Percentiles rank a stretch among this genome's conserved stretches.
phyloP scores from a whole-genome alignment of 2,888 invertebrate genomes.

The Boloria euphrosyne region DNA sequence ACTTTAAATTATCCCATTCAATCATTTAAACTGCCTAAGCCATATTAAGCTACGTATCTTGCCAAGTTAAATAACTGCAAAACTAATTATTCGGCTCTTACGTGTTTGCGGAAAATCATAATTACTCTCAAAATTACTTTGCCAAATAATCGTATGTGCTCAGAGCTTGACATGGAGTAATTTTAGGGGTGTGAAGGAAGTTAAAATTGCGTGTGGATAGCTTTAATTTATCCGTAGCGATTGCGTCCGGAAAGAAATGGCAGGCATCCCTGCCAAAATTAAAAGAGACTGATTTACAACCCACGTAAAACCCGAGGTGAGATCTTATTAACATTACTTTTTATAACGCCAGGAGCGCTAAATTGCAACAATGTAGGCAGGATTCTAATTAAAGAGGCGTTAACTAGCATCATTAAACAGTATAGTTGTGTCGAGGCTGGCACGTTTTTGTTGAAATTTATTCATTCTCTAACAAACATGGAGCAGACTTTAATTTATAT shows the following conservation, averaged over 20 bases:
- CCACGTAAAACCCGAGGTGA: slow-evolving; percentile 67
- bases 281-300: slow-evolving; percentile 77
- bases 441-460: slow-evolving; percentile 35
- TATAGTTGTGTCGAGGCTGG: slow-evolving; percentile 35
- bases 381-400: slow-evolving; percentile 78
- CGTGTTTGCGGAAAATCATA: slow-evolving; percentile 18
- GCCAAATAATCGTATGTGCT: slow-evolving; percentile 26
- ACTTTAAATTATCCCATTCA: too few relatives aligned
- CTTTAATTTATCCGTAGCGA: slow-evolving; percentile 66
- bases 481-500: slow-evolving; percentile 16
- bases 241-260: slow-evolving; percentile 65
- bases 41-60: neutral
- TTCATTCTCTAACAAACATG: slow-evolving; percentile 28
- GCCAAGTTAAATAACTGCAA: slow-evolving; percentile 13
- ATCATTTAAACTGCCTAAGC: neutral
- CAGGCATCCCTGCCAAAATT: slow-evolving; percentile 56
- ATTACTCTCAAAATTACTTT: slow-evolving; percentile 15
- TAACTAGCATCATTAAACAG: slow-evolving; percentile 68
- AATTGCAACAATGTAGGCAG: slow-evolving; percentile 76
- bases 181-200: slow-evolving; percentile 23
- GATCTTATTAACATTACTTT: slow-evolving; percentile 81
- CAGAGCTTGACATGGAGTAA: slow-evolving; percentile 26
- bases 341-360: slow-evolving; percentile 73
- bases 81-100: slow-evolving; percentile 20
- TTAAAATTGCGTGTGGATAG: slow-evolving; percentile 66